Evolutionary conservation across 23 tunicate genomes (phyloP).

Genomic region (Oikopleura vanhoeffeni): DNA sequence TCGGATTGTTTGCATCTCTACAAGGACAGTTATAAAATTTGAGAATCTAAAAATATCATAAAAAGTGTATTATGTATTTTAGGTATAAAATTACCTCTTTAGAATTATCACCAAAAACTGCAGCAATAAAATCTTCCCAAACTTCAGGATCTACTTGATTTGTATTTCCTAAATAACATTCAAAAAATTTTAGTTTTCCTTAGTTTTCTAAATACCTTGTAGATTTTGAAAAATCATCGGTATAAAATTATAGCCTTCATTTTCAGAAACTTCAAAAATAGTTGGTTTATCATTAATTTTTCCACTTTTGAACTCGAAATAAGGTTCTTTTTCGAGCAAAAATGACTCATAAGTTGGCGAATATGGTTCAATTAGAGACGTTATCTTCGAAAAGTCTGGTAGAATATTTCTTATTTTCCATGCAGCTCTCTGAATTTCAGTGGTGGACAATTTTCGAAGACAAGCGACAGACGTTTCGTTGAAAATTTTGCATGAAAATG

Average conservation of each 20-base stretch:
- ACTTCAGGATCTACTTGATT: neutral
- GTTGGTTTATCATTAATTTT: neutral
- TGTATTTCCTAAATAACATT: neutral
- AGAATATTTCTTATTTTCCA: neutral
- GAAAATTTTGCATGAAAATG: neutral
- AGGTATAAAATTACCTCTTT: neutral
- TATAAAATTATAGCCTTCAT: slow-evolving; percentile 2
- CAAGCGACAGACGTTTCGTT: neutral
- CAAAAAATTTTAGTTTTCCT: too few relatives aligned
- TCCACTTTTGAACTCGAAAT: neutral
- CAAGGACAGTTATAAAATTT: neutral
- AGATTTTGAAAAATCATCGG: neutral
- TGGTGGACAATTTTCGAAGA: neutral
- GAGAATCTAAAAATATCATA: neutral
- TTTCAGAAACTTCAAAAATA: neutral
- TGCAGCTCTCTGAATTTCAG: neutral
- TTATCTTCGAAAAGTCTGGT: neutral
- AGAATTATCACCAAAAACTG: neutral
- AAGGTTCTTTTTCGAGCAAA: neutral
- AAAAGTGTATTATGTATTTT: neutral
- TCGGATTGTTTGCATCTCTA: neutral
- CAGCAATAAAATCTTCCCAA: neutral
- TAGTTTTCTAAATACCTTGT: too few relatives aligned
- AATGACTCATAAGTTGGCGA: neutral
- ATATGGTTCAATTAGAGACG: neutral